phyloP scores from a whole-genome alignment of 1,140 invertebrate genomes.

The Saxidomus purpurata region DNA sequence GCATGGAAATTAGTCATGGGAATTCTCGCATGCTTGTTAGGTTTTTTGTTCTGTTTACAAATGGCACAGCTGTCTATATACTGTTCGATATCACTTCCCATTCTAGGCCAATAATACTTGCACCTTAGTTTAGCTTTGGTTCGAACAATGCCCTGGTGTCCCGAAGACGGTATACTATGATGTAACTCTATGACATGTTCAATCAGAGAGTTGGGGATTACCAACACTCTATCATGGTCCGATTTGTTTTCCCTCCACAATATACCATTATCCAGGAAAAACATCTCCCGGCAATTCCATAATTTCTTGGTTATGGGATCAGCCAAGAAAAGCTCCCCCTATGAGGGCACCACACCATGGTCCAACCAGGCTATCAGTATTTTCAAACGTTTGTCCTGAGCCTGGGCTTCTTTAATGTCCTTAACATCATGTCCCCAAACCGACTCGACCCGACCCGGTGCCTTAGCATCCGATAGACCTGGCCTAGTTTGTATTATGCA shows the following conservation, averaged over 20 bases:
- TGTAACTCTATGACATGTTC: no score
- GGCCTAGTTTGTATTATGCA: neutral
- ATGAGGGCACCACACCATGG: no score
- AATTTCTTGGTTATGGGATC: no score
- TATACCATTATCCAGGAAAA: neutral
- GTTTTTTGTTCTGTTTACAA: conserved; percentile 48
- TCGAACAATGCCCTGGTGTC: conserved; percentile 28
- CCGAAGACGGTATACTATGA: neutral
- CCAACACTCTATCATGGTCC: neutral
- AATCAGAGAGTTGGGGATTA: neutral
- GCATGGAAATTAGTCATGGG: conserved; percentile 14
- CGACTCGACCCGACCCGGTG: no score
- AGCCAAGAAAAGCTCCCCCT: no score
- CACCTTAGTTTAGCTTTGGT: neutral
- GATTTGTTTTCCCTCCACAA: neutral
- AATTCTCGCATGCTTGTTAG: neutral
- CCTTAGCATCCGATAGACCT: neutral
- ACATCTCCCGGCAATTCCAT: neutral
- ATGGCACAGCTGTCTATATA: neutral
- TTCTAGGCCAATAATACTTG: conserved; percentile 16
- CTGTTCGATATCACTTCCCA: conserved; percentile 11
- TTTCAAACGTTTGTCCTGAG: no score
- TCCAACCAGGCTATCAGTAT: no score
- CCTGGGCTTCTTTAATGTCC: no score
- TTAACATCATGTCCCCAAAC: no score